Base-by-base conservation (phyloP, 37 sponge, comb jelly and placozoan genomes). In the Spongilla lacustris region DNA sequence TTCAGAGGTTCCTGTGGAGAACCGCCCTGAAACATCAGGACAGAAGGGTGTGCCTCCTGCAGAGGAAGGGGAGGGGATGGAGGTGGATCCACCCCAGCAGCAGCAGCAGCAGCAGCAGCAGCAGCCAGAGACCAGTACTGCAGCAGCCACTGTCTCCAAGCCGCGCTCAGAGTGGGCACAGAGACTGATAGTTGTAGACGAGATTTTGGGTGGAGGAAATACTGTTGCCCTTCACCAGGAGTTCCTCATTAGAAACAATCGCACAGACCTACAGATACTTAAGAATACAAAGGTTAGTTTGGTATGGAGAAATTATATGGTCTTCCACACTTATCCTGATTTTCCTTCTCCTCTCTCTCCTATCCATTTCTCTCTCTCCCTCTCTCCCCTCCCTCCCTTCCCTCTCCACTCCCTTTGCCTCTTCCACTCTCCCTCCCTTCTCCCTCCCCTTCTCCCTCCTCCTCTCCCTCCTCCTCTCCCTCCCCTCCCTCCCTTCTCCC, bases 171-270 rank as follows among this genome's bases (percentile, higher is more conserved):
- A 91, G 75, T 89, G 94, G 90, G 75, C 85, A 48, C 11, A 41
- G 38, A 50, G 87, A 27, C 83, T 98, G 36, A 80, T 75, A 14
- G 34, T 72, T 35, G 79, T 92, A 36, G 37, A 80, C 14, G 41
- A 69, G 5, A 95, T 98, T 67, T 84, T 98, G 67, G 74, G 83
- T 36, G 99, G 99, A 58, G 94, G 89, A 37, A 81, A 74, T n/a
- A 97, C 96, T 19, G 87, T 98, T 17, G 74, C 83, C 1, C 75
- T 95, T 26, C 88, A 93, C 48, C 96, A 93, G 30, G 96, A 98
- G 84, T 98, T 98, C 81, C 94, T 98, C 49, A 95, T 98, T 19
- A 68, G 99, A 68, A 97, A 93, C 49, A 98, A 97, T 79, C 92
- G 92, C 79, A 89, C 91, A 26, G 97, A 98, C 86, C 81, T 98